A percentile compares a stretch with the other conserved stretches of the same genome.
These are phyloP conservation scores for Alligator mississippiensis DNA, from an alignment of 2,113 vertebrate species.

Conservation along the genomic window DNA sequence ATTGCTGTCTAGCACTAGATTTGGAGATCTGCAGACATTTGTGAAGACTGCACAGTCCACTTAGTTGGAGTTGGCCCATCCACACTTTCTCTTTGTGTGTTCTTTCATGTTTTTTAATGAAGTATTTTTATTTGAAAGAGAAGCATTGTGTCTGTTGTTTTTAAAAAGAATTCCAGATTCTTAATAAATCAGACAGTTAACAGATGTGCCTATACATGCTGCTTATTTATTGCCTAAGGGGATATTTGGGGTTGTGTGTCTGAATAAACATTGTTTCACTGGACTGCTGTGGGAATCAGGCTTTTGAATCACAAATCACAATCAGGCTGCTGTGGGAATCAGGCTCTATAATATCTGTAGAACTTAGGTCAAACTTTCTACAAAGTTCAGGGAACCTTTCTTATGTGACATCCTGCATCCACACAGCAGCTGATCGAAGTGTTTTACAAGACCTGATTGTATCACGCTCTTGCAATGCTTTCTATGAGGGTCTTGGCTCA, in stretches of 20 bases:
- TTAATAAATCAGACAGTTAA: conserved; percentile 33
- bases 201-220: neutral
- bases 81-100: neutral
- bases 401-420: neutral
- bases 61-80: neutral
- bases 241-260: neutral
- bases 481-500: neutral
- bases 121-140: neutral
- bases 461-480: neutral
- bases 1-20: neutral
- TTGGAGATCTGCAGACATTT: neutral
- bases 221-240: neutral
- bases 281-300: neutral
- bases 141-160: neutral
- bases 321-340: too few species aligned
- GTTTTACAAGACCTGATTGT: neutral
- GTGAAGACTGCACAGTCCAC: neutral
- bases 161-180: neutral
- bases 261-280: neutral
- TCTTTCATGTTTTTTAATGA: neutral
- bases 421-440: neutral
- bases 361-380: neutral
- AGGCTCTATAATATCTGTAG: neutral
- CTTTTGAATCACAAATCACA: too few species aligned
- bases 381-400: neutral